Evolutionary conservation across 1,140 invertebrate species (phyloP).

Genomic region (Hyphantria cunea): DNA sequence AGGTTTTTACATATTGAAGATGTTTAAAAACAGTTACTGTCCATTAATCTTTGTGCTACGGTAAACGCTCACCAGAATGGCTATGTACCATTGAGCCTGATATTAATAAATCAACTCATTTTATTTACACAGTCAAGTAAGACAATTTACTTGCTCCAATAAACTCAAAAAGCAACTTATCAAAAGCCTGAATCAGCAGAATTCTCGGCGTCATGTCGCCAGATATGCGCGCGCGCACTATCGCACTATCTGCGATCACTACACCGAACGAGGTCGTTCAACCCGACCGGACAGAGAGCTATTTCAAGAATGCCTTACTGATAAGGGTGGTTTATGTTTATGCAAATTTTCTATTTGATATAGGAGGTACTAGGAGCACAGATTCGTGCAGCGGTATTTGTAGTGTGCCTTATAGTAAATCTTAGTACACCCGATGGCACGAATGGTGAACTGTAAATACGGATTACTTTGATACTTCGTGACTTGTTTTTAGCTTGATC

Average conservation of each 20-base stretch:
- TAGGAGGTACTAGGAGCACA: background rate
- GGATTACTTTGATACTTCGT: too few species aligned
- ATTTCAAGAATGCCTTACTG: background rate
- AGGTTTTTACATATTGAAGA: too few species aligned
- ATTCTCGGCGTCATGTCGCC: conserved; percentile 4
- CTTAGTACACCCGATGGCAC: background rate
- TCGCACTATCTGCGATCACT: background rate
- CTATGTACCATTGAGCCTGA: too few species aligned
- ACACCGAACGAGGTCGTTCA: background rate
- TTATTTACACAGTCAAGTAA: background rate
- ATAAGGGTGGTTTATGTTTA: conserved; percentile 5
- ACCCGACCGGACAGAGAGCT: background rate
- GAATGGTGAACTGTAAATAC: too few species aligned
- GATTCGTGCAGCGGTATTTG: background rate
- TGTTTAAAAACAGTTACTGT: too few species aligned
- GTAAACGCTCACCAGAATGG: too few species aligned
- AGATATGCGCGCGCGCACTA: background rate
- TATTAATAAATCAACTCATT: too few species aligned
- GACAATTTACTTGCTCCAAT: conserved; percentile 1
- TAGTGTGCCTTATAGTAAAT: background rate
- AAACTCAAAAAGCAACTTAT: background rate
- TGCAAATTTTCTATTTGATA: background rate
- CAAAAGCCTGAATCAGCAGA: conserved; percentile 1
- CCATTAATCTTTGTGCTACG: too few species aligned
- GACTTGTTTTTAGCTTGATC: too few species aligned